Base-by-base conservation (phyloP, 2,113 vertebrate species). In the Mustela lutreola region DNA sequence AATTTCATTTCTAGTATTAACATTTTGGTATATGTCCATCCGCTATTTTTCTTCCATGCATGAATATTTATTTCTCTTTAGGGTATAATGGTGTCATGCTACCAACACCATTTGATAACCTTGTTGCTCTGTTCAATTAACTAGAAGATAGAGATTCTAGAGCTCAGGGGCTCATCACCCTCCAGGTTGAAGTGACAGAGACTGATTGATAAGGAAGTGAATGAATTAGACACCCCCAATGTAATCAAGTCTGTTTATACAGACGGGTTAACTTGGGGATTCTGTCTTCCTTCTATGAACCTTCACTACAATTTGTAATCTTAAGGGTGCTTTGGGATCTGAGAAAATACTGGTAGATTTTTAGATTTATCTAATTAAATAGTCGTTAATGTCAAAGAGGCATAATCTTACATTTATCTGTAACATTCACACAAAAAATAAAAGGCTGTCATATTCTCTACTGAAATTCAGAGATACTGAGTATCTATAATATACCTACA, bases 131-230 rank as follows among this genome's bases (percentile, higher is more conserved):
- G 82, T 60, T 95, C 75, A 95, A 82, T 94, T 90, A 96, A 95
- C 85, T 62, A 85, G 56, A 92, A 97, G 71, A 92, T 19, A 87
- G 85, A 95, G 42, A 81, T 53, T 65, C 48, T 76, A 73, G 86
- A 84, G 58, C 87, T 86, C 83, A 71, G 83, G 26, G 56, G 79
- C 48, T 91, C 67, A 87, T 93, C 86, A 60, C 33, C 60, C 83
- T 97, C 33, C 42, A 94, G 75, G 50, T 75, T 91, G 75, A 96
- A 95, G 80, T 94, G 87, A 92, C 90, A 96, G 78, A 93, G 89
- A 90, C 65, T 80, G 83, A 92, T 50, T 88, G 50, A 76, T 39
- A 70, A 36, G 26, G 42, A 73, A 84, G 15, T 56, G 80, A 97
- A 96, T 95, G 88, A 92, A 92, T 84, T 95, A 96, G 58, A 96